Conservation (phyloP, 1,140 invertebrate genomes). For the Patella vulgata region DNA sequence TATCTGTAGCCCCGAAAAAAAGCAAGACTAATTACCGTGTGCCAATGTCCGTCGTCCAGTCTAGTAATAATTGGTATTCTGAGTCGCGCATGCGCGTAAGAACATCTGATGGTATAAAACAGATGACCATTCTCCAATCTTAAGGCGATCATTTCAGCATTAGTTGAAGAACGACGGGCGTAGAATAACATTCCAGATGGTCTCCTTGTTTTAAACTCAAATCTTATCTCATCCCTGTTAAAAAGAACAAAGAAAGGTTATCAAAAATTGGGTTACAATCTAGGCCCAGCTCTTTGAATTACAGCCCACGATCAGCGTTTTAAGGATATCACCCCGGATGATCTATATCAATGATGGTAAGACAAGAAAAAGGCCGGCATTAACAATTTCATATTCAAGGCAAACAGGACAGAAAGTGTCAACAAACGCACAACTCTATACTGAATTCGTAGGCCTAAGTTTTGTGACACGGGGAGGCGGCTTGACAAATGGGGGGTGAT, state of each 20-base stretch:
- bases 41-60: conserved; percentile 29
- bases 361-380: not conserved
- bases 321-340: not conserved
- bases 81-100: conserved; percentile 19
- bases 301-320: not conserved
- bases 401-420: too few species aligned
- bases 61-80: conserved; percentile 9
- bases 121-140: conserved; percentile 14
- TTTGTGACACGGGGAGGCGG: too few species aligned
- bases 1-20: too few species aligned
- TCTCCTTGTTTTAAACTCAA: conserved; percentile 20
- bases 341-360: too few species aligned
- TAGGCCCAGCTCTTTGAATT: not conserved
- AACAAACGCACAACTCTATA: too few species aligned
- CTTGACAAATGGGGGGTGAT: too few species aligned
- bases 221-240: conserved; percentile 16
- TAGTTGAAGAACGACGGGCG: conserved; percentile 1
- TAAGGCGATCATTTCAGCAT: conserved; percentile 14
- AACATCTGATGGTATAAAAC: conserved; percentile 26
- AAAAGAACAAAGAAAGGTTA: not conserved
- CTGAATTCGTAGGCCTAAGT: too few species aligned
- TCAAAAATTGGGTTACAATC: not conserved
- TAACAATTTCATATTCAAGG: not conserved
- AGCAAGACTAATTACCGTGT: conserved; percentile 19
- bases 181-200: conserved; percentile 25